phyloP scores from a whole-genome alignment of 1,140 invertebrate species.

The Schlechtendalia chinensis region DNA sequence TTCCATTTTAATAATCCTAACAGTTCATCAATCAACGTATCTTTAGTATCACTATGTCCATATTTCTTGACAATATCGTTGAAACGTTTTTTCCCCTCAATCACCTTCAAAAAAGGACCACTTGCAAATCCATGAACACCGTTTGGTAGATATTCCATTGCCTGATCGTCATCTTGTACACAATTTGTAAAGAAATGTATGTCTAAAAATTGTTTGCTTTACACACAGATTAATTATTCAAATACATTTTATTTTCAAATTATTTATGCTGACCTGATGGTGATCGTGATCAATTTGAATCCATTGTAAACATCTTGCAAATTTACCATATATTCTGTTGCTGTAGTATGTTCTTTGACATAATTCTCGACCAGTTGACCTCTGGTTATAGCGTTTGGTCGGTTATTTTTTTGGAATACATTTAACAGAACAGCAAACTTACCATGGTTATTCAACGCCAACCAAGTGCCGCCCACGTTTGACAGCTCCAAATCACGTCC shows the following conservation, averaged over 20 bases:
- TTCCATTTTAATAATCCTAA: slow-evolving; percentile 31
- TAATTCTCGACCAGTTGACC: slow-evolving; percentile 18
- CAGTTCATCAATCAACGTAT: slow-evolving; percentile 10
- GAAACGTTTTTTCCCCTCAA: slow-evolving; percentile 16
- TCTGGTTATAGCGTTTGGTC: slow-evolving; percentile 1
- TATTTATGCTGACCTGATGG: slow-evolving; percentile 1
- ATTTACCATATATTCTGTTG: not conserved
- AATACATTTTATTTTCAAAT: not conserved
- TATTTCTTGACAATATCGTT: slow-evolving; percentile 38
- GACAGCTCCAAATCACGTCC: slow-evolving; percentile 17
- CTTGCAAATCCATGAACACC: slow-evolving; percentile 22
- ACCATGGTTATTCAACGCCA: slow-evolving; percentile 23
- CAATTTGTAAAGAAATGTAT: slow-evolving; percentile 6
- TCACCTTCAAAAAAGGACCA: slow-evolving; percentile 19
- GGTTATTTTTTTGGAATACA: not conserved
- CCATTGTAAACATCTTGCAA: slow-evolving; percentile 26
- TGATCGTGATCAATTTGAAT: slow-evolving; percentile 30
- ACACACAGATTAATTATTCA: not conserved
- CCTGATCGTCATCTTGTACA: not conserved
- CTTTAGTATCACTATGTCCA: slow-evolving; percentile 22
- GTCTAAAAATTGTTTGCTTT: slow-evolving; percentile 3
- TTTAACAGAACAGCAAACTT: slow-evolving; percentile 8
- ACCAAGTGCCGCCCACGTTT: slow-evolving; percentile 9
- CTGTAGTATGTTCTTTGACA: not conserved
- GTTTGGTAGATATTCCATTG: not conserved